Conservation (phyloP, 2,888 invertebrate species). For the Cheilosia soror region DNA sequence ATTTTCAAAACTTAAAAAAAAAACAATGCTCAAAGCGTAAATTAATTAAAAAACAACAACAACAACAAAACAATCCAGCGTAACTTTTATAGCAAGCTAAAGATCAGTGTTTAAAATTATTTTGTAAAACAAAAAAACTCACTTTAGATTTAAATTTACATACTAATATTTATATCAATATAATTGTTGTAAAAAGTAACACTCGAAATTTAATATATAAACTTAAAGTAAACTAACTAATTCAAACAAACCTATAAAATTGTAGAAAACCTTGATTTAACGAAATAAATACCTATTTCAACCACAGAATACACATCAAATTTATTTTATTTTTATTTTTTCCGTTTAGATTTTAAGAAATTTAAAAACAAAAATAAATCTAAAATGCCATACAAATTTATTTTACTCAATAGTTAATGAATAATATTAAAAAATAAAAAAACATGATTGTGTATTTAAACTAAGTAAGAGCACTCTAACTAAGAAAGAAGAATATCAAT, state of each 20-base stretch:
- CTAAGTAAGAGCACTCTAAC: constrained; percentile 51
- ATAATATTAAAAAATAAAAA: constrained; percentile 37
- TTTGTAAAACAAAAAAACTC: constrained; percentile 52
- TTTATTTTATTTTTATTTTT: constrained; percentile 13
- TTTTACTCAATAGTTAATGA: constrained; percentile 57
- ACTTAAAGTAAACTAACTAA: constrained; percentile 33
- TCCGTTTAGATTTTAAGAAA: constrained; percentile 30
- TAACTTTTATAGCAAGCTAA: constrained; percentile 42
- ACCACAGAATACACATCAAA: constrained; percentile 48
- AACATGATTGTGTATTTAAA: constrained; percentile 24
- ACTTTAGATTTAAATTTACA: constrained; percentile 37
- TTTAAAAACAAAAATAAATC: constrained; percentile 2
- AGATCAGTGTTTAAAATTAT: constrained; percentile 26
- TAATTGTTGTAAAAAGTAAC: constrained; percentile 66
- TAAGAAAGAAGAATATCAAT: constrained; percentile 31
- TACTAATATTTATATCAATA: constrained; percentile 59
- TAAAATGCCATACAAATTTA: constrained; percentile 43
- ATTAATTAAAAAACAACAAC: constrained; percentile 7
- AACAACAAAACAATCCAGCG: constrained; percentile 15
- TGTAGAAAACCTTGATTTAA: constrained; percentile 4
- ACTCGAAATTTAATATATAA: constrained; percentile 32
- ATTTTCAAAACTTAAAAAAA: constrained; percentile 28
- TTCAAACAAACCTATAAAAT: constrained; percentile 7
- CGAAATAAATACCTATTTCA: constrained; percentile 31
- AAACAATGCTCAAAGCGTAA: constrained; percentile 57